These are phyloP conservation scores for Platycheirus rosarum DNA, from an alignment of 2,888 invertebrate genomes.

Conservation along the genomic window DNA sequence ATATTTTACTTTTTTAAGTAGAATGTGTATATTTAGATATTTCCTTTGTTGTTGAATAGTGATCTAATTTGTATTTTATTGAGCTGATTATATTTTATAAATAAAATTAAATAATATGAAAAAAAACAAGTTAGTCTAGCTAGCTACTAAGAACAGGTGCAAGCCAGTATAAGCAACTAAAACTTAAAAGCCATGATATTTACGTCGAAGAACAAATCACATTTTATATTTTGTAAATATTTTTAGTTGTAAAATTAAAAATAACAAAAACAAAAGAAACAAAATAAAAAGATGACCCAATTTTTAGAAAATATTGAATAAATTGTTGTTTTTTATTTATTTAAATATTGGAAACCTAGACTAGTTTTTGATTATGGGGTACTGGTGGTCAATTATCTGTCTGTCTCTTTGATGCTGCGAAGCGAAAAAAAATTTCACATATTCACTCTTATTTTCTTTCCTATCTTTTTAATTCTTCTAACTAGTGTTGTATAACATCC, in stretches of 20 bases:
- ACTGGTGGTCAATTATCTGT: too few relatives aligned
- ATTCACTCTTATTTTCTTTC: too few relatives aligned
- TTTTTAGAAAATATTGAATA: conserved; percentile 65
- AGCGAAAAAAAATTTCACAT: too few relatives aligned
- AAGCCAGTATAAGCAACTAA: conserved; percentile 67
- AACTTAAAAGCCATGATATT: conserved; percentile 68
- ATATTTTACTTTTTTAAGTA: conserved; percentile 59
- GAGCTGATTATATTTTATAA: conserved; percentile 62
- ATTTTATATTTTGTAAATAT: conserved; percentile 74
- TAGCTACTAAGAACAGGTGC: conserved; percentile 67
- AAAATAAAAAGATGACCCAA: conserved; percentile 56
- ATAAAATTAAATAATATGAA: conserved; percentile 8
- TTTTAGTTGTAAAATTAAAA: conserved; percentile 71
- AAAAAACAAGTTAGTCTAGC: conserved; percentile 35
- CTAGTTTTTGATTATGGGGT: too few relatives aligned
- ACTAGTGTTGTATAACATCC: too few relatives aligned
- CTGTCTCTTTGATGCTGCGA: too few relatives aligned
- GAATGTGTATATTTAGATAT: conserved; percentile 64
- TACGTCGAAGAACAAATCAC: conserved; percentile 72
- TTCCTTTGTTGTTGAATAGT: conserved; percentile 71
- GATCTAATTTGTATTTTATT: conserved; percentile 68
- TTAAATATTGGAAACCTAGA: neutral
- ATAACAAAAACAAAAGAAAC: conserved; percentile 52
- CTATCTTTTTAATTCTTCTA: too few relatives aligned
- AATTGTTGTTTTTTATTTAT: conserved; percentile 31